These are phyloP conservation scores for Xylota sylvarum DNA, from an alignment of 2,888 invertebrate species.

Conservation along the genomic window DNA sequence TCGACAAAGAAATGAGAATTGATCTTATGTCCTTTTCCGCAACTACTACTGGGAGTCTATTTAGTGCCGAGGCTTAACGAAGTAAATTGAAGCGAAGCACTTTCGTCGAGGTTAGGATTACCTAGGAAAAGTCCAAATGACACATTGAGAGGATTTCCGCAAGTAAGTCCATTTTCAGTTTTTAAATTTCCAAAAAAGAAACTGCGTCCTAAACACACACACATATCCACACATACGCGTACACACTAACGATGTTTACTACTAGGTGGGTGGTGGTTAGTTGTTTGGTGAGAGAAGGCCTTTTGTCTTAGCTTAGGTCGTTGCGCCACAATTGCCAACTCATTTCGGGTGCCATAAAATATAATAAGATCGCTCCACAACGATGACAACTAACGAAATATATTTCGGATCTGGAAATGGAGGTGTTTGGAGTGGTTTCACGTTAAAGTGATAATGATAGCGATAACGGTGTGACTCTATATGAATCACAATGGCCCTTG, in stretches of 20 bases:
- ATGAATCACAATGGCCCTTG: conserved; percentile 55
- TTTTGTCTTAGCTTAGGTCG: conserved; percentile 56
- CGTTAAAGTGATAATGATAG: conserved; percentile 68
- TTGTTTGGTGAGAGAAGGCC: not conserved
- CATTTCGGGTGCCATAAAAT: conserved; percentile 66
- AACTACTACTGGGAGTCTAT: conserved; percentile 45
- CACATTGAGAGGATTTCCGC: conserved; percentile 71
- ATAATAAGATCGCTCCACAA: conserved; percentile 67
- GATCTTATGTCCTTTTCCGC: conserved; percentile 61
- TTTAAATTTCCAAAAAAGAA: conserved; percentile 55
- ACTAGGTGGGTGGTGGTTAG: conserved; percentile 2
- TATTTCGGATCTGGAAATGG: conserved; percentile 47
- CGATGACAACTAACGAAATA: conserved; percentile 60
- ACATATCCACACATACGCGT: too few relatives aligned
- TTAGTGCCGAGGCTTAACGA: conserved; percentile 71
- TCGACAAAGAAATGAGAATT: conserved; percentile 57
- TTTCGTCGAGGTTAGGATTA: conserved; percentile 68
- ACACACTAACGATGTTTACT: not conserved
- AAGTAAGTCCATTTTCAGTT: conserved; percentile 67
- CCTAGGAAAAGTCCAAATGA: conserved; percentile 66
- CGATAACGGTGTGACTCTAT: conserved; percentile 60
- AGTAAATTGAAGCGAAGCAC: conserved; percentile 73
- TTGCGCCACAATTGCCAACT: conserved; percentile 59
- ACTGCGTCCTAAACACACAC: not conserved
- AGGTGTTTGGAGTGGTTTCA: conserved; percentile 70